Base-by-base conservation (phyloP, 2,888 invertebrate species). In the Hydrotaea cyrtoneurina region DNA sequence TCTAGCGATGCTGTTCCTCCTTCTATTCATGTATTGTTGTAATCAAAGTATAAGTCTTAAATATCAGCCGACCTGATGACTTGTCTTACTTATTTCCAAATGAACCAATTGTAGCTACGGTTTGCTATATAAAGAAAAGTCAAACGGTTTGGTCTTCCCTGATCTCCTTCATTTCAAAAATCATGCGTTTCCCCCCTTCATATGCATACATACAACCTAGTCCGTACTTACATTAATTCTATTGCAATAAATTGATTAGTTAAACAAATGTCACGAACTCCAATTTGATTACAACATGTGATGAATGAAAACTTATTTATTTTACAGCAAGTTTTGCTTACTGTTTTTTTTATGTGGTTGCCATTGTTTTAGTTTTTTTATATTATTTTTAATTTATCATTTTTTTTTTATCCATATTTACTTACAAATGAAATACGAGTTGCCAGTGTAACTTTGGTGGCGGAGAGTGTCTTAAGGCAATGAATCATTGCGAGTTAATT, bases 191-290 rank as follows among this genome's bases (percentile, higher is more conserved):
- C 10, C 10, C 23, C 5, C 55, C 50, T 66, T 59, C 19, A 31
- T 64, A 43, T 46, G 31, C 43, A 26, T 69, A 15, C 69, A 53
- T n/a, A n/a, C 26, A 31, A 50, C 21, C 50, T 57, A 73, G 76
- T 69, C 73, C 72, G n/a, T 1, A 50, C 50, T 13, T 46, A 71
- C n/a, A 74, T 46, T 55, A 71, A 71, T 80, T 11, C 59, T 59
- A 59, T 59, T 13, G 23, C 59, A 59, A 59, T 59, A 59, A 59
- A 59, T 59, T 59, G 59, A 59, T 26, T 26, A 26, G 59, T 59
- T 59, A 26, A 59, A 26, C 57, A 81, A 84, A 78, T 81, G 79
- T 85, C 82, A 85, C 82, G 85, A 85, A 85, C 81, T 85, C 76
- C 78, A 78, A 82, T 76, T 78, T 85, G 78, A 85, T 77, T 79